Evolutionary conservation across 2,797 vertebrate species (phyloP), one percentile per base, ranked within the genome.

Genomic region (Momotus momota): DNA sequence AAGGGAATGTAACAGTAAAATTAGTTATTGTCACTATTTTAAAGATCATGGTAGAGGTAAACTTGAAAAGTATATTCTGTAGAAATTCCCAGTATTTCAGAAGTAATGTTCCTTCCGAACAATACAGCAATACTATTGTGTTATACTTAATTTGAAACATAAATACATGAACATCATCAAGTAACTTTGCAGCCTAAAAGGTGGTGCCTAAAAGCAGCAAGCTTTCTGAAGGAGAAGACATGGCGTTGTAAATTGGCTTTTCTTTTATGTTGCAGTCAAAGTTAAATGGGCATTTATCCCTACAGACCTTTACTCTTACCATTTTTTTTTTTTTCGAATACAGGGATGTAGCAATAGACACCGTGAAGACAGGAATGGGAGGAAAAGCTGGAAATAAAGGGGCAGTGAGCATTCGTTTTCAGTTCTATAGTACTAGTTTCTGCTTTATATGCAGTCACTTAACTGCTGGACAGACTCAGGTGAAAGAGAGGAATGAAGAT

Each of bases 311-410:
- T 66, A 74, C 9, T 69, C 19, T 82, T 21, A 54, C 2, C 26
- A 0, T 10, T 33, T 35, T 43, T 22, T 26, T 29, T 62, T 46
- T 77, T 77, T 65, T 86, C 61, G 6, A 67, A 49, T 92, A 19
- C 94, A 98, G 98, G 96, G 98, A 98, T 15, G 95, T 98, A 94
- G 98, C 98, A 33, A 69, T 98, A 12, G 98, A 98, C 94, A 98
- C 98, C 0, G 98, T 98, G 95, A 98, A 98, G 97, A 98, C 98
- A 2, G 98, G 98, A 71, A 98, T 98, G 98, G 98, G 98, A 71
- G 98, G 98, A 38, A 98, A 98, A 97, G 93, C 98, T 8, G 98
- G 98, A 11, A 98, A 98, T 96, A 98, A 98, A 94, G 98, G 98
- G 1, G 98, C 98, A 49, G 98, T 98, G 54, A 98, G 97, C 95